These are phyloP conservation scores for Kradibia gibbosae DNA, from an alignment of 1,140 invertebrate genomes.

Conservation along the genomic window DNA sequence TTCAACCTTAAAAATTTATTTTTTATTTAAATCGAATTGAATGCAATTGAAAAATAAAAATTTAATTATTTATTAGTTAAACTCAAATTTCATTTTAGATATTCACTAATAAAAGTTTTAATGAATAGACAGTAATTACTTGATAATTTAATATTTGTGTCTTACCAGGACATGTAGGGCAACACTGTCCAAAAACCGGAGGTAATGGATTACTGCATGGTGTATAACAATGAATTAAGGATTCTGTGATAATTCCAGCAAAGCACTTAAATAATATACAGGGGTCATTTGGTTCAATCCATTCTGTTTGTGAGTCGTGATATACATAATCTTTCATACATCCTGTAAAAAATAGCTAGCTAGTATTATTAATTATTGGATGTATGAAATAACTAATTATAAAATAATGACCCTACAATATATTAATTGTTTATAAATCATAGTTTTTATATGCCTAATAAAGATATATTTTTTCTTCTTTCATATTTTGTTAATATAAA, in stretches of 20 bases:
- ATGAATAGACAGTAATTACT: conserved; percentile 26
- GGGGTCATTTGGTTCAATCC: conserved; percentile 80
- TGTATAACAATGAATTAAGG: conserved; percentile 83
- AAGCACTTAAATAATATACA: conserved; percentile 83
- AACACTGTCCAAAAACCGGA: conserved; percentile 83
- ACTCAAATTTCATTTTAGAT: background rate
- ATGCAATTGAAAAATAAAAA: background rate
- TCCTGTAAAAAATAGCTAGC: conserved; percentile 72
- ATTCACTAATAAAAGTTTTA: conserved; percentile 14
- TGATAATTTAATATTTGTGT: background rate
- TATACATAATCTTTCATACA: conserved; percentile 82
- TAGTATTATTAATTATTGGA: background rate
- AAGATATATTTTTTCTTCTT: no score
- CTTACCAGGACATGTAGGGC: conserved; percentile 85
- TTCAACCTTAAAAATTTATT: no score
- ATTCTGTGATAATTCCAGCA: conserved; percentile 87
- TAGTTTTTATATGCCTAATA: no score
- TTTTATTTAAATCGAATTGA: no score
- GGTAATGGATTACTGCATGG: conserved; percentile 82
- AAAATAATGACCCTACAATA: no score
- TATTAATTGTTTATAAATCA: no score
- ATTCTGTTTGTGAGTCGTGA: conserved; percentile 83
- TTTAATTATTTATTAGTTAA: no score
- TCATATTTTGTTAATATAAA: no score
- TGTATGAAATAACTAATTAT: no score